A percentile compares a stretch with the other conserved stretches of the same genome.
Conservation (phyloP, 1,140 invertebrate genomes). For the Oedothorax gibbosus region DNA sequence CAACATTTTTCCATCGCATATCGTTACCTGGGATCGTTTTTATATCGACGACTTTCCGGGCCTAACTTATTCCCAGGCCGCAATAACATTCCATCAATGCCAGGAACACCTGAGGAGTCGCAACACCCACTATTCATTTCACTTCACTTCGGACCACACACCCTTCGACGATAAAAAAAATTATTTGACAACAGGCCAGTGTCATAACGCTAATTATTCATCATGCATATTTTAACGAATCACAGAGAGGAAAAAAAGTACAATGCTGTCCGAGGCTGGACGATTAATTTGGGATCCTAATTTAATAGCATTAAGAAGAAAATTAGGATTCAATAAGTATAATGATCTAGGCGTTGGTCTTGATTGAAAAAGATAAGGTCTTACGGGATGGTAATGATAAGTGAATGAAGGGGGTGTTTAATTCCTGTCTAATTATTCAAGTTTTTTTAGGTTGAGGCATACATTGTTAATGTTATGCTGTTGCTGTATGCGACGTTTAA, state of each 20-base stretch:
- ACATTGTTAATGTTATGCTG: no score
- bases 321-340: constrained; percentile 29
- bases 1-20: no score
- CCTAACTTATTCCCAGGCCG: background rate
- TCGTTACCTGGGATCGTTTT: no score
- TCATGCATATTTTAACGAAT: constrained; percentile 29
- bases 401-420: no score
- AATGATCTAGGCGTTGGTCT: constrained; percentile 36
- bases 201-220: background rate
- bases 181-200: background rate
- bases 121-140: background rate
- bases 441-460: no score
- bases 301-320: constrained; percentile 1
- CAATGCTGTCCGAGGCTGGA: background rate
- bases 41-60: background rate
- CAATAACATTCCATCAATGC: constrained; percentile 26
- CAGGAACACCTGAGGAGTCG: constrained; percentile 9
- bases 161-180: background rate
- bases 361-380: constrained; percentile 7
- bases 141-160: background rate
- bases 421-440: no score
- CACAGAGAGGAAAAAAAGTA: background rate
- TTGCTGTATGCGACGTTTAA: no score
- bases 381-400: no score
- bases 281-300: constrained; percentile 26